Percentiles rank a stretch among this genome's conserved stretches.
Evolutionary conservation across 2,113 vertebrate species (phyloP).

Genomic region (Zapornia atra): DNA sequence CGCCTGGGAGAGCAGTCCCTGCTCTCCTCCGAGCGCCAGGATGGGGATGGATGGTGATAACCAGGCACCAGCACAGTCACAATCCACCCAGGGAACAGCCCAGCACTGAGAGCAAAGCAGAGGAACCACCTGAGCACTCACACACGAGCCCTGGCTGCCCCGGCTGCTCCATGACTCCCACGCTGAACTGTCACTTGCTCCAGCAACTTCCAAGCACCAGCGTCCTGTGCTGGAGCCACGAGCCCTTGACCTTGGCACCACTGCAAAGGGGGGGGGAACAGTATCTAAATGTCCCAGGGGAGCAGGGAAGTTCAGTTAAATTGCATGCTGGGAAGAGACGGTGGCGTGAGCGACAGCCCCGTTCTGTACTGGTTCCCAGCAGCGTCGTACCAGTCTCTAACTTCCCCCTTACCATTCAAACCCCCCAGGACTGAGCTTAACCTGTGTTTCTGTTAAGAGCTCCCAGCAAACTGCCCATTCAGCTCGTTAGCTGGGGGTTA

Average conservation of each 20-base stretch:
- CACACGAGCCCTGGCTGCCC: rapidly evolving
- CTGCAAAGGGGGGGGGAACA: not conserved
- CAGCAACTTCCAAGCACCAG: not conserved
- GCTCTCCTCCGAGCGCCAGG: not conserved
- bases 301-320: not conserved
- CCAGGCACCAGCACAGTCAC: not conserved
- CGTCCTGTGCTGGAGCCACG: rapidly evolving
- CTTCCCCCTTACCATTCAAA: not conserved
- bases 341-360: rapidly evolving
- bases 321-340: not conserved
- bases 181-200: rapidly evolving
- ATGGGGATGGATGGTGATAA: not conserved
- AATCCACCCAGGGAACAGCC: not conserved
- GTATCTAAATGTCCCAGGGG: not conserved
- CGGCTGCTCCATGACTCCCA: not conserved
- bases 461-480: conserved; percentile 25
- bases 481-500: conserved; percentile 32
- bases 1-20: rapidly evolving
- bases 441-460: not conserved
- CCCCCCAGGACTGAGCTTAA: conserved; percentile 11
- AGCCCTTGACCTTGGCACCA: not conserved
- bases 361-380: not conserved
- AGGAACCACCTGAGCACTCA: not conserved
- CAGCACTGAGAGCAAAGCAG: rapidly evolving
- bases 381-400: rapidly evolving